A percentile compares a stretch with the other conserved stretches of the same genome.
These are phyloP conservation scores for Cephalopholis sonnerati DNA, from an alignment of 2,113 vertebrate species.

Conservation along the genomic window DNA sequence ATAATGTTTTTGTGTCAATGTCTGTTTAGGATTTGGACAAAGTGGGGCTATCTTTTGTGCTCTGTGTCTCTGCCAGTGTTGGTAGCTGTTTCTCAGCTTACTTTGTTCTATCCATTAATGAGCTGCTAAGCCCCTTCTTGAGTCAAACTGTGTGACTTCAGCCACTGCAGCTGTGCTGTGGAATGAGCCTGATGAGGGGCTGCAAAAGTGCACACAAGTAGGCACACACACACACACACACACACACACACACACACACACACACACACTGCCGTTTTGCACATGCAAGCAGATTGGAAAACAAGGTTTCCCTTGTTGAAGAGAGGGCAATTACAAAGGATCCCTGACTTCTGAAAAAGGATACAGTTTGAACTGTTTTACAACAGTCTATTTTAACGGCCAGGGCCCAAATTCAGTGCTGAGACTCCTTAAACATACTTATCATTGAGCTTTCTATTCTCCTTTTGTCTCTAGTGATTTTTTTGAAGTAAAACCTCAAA, in stretches of 20 bases:
- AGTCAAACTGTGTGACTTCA: constrained; percentile 74
- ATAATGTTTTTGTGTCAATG: constrained; percentile 32
- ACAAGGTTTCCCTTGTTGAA: constrained; percentile 75
- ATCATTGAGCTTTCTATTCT: background rate
- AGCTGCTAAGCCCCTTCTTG: constrained; percentile 69
- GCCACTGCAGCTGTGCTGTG: constrained; percentile 72
- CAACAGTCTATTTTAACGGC: constrained; percentile 19
- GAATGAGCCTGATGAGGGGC: constrained; percentile 70
- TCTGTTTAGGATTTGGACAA: background rate
- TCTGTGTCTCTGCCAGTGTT: constrained; percentile 44
- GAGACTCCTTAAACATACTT: constrained; percentile 1
- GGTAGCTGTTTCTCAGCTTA: constrained; percentile 50
- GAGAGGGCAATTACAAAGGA: constrained; percentile 59
- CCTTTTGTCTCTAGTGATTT: background rate
- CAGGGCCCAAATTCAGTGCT: background rate
- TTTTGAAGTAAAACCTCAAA: constrained; percentile 8
- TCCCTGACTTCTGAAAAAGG: constrained; percentile 47
- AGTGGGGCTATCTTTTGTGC: constrained; percentile 37
- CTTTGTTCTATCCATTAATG: constrained; percentile 77
- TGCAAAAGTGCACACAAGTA: constrained; percentile 23
- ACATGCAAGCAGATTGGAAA: constrained; percentile 68
- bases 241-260: constrained; percentile 36
- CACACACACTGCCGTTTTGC: constrained; percentile 45
- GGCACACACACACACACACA: background rate
- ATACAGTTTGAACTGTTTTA: constrained; percentile 43